Percentiles rank a stretch among this genome's conserved stretches.
Evolutionary conservation across 2,888 invertebrate genomes (phyloP).

Genomic region (Trachelus stipa): DNA sequence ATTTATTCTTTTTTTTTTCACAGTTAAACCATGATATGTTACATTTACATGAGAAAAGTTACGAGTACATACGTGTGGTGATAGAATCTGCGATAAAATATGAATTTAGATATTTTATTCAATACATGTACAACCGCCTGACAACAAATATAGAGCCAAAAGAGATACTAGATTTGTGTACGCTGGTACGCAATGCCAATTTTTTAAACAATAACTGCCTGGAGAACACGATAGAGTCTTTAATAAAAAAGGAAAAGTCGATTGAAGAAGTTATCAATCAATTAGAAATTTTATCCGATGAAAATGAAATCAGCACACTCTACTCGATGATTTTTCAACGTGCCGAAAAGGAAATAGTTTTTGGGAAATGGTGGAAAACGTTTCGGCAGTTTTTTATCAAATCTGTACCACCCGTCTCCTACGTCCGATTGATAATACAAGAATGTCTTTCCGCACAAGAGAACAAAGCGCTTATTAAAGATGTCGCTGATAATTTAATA

Average conservation of each 20-base stretch:
- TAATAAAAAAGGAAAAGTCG: neutral
- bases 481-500: constrained; percentile 1
- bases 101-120: neutral
- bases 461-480: neutral
- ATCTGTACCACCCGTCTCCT: neutral
- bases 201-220: neutral
- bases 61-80: neutral
- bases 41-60: neutral
- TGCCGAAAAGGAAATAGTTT: neutral
- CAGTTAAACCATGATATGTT: neutral
- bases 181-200: neutral
- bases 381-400: constrained; percentile 2
- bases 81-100: neutral
- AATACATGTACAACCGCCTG: neutral
- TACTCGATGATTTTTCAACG: neutral
- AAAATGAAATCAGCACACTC: neutral
- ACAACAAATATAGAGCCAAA: neutral
- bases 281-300: neutral
- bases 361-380: neutral
- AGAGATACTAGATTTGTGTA: neutral
- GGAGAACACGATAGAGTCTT: neutral
- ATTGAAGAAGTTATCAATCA: neutral
- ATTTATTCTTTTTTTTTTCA: neutral
- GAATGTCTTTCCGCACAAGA: neutral
- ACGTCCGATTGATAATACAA: neutral